Base-by-base conservation (phyloP, 2,888 invertebrate species). In the Pelosia muscerda region DNA sequence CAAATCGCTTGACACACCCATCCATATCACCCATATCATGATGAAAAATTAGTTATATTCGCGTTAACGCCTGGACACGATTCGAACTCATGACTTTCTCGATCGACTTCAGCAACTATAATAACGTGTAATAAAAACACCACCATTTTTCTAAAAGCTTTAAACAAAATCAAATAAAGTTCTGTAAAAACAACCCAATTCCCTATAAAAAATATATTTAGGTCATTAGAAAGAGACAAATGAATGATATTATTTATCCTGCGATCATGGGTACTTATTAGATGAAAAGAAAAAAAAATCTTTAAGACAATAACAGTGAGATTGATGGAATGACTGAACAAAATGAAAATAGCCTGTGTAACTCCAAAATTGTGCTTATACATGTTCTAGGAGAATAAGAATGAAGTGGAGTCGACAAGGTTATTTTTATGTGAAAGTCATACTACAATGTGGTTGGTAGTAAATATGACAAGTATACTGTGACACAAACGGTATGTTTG, bases 261-360 rank as follows among this genome's bases (percentile, higher is more conserved):
- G n/a, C n/a, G n/a, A 9, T n/a, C 49, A 56, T 28, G 28, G 13
- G 15, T 62, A 31, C 31, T 54, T 63, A 56, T 54, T 19, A 63
- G 63, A 56, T 56, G 19, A 61, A 58, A 68, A 75, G 22, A 77
- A 67, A 76, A 72, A 76, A 72, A 76, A 72, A 74, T 38, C 63
- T 74, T 79, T 80, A 82, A 77, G 84, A 84, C 82, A 82, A 84
- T 87, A 81, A 82, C 80, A 75, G 81, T 78, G 83, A 79, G 85
- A 87, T 88, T 91, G 89, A 91, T 89, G 85, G 86, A 87, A 90
- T 91, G 90, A 91, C 91, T 88, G 88, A 92, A 90, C 92, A 89
- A 87, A 91, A 89, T 87, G 88, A 90, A 88, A 90, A 90, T 89
- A 87, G 88, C 90, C 86, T 82, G 84, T 87, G 88, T 86, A 78